Evolutionary conservation across 30 jellyfish, hydroid and myxozoan genomes (phyloP).

Genomic region (Chrysaora quinquecirrha): DNA sequence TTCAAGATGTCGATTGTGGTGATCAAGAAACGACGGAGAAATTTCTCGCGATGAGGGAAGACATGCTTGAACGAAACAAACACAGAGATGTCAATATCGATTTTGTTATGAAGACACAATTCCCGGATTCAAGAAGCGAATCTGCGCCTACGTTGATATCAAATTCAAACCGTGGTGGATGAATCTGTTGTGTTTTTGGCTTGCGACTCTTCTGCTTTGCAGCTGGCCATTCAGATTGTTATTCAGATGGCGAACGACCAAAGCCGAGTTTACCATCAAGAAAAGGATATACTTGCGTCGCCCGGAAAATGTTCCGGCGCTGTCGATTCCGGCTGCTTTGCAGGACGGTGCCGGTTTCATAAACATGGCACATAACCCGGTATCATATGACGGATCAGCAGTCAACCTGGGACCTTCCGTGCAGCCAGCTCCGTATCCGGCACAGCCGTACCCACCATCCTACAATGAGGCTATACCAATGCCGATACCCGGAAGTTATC

Average conservation of each 20-base stretch:
- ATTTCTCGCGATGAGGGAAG: conserved; percentile 25
- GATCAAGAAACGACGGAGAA: conserved; percentile 45
- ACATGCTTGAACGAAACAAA: conserved; percentile 39
- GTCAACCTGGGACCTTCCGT: not conserved
- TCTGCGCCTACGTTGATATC: conserved; percentile 51
- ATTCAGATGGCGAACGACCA: conserved; percentile 29
- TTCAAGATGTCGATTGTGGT: conserved; percentile 40
- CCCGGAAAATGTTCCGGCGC: not conserved
- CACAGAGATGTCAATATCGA: conserved; percentile 43
- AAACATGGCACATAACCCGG: not conserved
- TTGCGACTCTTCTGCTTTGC: conserved; percentile 31
- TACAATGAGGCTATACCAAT: too few species aligned
- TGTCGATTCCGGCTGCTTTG: not conserved
- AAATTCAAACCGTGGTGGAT: conserved; percentile 48
- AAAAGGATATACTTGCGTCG: conserved; percentile 15
- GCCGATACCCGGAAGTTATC: too few species aligned
- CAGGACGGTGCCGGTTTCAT: not conserved
- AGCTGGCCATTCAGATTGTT: conserved; percentile 55
- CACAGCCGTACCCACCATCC: too few species aligned
- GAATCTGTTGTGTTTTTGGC: conserved; percentile 44
- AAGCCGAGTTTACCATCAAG: conserved; percentile 38
- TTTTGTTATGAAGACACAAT: conserved; percentile 2
- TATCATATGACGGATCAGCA: not conserved
- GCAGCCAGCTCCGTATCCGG: too few species aligned
- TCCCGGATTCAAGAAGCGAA: conserved; percentile 55